Evolutionary conservation across 2,113 vertebrate genomes (phyloP).

Genomic region (Scophthalmus maximus): DNA sequence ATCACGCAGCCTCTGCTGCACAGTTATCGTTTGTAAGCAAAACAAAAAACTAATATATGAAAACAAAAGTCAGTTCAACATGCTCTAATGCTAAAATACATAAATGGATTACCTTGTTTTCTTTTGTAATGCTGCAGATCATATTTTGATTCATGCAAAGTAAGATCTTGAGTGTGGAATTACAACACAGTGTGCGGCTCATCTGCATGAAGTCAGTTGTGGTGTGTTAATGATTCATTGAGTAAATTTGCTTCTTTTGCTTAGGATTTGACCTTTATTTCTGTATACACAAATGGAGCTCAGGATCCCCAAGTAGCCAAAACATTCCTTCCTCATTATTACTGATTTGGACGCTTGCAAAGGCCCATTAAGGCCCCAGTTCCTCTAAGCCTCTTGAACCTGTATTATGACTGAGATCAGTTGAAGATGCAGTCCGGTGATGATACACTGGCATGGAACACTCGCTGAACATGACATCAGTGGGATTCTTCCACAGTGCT

Average conservation of each 20-base stretch:
- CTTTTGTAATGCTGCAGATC: slow-evolving; percentile 16
- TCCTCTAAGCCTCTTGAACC: slow-evolving; percentile 2
- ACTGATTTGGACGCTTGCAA: not conserved
- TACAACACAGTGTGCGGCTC: slow-evolving; percentile 4
- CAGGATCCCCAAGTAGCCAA: slow-evolving; percentile 7
- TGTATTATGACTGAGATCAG: slow-evolving; percentile 3
- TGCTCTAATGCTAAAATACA: not conserved
- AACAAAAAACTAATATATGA: slow-evolving; percentile 12
- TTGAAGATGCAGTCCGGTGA: not conserved
- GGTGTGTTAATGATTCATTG: slow-evolving; percentile 35
- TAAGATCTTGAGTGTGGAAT: slow-evolving; percentile 13
- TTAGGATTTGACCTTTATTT: slow-evolving; percentile 9
- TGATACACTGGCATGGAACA: slow-evolving; percentile 16
- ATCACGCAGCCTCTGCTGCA: slow-evolving; percentile 15
- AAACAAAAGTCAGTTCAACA: not conserved
- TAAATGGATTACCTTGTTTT: slow-evolving; percentile 13
- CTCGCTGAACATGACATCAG: slow-evolving; percentile 54
- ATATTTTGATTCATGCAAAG: slow-evolving; percentile 17
- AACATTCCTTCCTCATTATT: slow-evolving; percentile 21
- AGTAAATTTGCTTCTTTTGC: slow-evolving; percentile 27
- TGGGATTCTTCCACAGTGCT: slow-evolving; percentile 38
- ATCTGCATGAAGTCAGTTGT: not conserved
- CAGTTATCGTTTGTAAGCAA: slow-evolving; percentile 35
- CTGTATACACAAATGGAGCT: slow-evolving; percentile 3
- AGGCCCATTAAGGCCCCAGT: no score